Base-by-base conservation (phyloP, 2,113 vertebrate genomes). In the Electrona antarctica region DNA sequence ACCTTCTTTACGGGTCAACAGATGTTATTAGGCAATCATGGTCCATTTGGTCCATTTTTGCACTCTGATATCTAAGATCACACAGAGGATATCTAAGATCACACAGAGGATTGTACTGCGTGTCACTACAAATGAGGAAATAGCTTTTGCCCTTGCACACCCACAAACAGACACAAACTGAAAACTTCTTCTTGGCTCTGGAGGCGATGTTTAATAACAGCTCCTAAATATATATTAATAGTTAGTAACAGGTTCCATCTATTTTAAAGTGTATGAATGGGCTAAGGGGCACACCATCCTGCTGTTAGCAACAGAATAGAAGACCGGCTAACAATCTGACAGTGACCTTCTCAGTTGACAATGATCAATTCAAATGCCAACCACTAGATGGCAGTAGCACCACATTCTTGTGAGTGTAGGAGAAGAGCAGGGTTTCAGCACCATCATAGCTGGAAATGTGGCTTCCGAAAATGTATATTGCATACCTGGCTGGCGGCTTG, bases 381-480 rank as follows among this genome's bases (percentile, higher is more conserved):
- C 82, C 93, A 92, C 89, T 81, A 85, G 93, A 88, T 93, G 93
- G 90, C 92, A 90, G 52, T 87, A 92, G 88, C 77, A 85, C 78
- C 70, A 83, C 90, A 87, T 71, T 76, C 73, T 75, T 81, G 77
- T n/a, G 48, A 75, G 74, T 6, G 74, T 68, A 62, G 66, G 48
- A 9, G 60, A 12, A 10, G 49, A 50, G 13, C n/a, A 58, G 8
- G 57, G 69, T 64, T 66, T 69, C 41, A 75, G 61, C 70, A 61
- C 47, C 64, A 55, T 41, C 5, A 6, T 73, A 47, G 14, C 65
- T 72, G 51, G 74, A 48, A 68, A 73, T 12, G 21, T 9, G 67
- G 65, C 56, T 51, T 79, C 76, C 59, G 48, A 62, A 80, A 73
- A 73, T 57, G 56, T 77, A 86, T 57, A 73, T 73, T 47, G 66